phyloP scores from a whole-genome alignment of 2,113 vertebrate genomes.

The Brachyistius frenatus region DNA sequence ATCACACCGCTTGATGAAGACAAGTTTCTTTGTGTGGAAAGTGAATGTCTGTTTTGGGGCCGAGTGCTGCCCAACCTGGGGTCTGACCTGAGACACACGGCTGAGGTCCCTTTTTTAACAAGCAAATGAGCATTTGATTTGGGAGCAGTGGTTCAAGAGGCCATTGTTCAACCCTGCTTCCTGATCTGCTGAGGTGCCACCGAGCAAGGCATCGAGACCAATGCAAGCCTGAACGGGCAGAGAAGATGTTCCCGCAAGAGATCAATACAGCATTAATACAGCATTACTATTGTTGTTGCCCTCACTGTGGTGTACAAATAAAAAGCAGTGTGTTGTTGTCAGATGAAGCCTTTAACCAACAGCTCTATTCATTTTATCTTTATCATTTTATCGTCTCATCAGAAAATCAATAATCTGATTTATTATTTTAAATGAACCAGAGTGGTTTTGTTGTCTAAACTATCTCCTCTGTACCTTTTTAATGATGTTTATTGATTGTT shows the following conservation, averaged over 20 bases:
- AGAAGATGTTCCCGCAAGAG: not conserved
- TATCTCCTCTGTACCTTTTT: not conserved
- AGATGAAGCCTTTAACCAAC: not conserved
- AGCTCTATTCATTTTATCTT: not conserved
- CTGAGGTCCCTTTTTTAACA: constrained; percentile 14
- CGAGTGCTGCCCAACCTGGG: constrained; percentile 37
- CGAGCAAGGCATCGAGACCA: constrained; percentile 26
- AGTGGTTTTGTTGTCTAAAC: not conserved
- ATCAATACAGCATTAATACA: constrained; percentile 24
- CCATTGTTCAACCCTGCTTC: constrained; percentile 38
- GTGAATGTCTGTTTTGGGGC: constrained; percentile 24
- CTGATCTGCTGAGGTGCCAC: not conserved
- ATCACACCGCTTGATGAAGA: constrained; percentile 50
- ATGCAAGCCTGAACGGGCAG: not conserved
- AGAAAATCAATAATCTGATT: constrained; percentile 7
- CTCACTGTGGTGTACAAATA: not conserved
- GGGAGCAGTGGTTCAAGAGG: constrained; percentile 21
- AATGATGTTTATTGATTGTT: not conserved
- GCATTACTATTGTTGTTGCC: not conserved
- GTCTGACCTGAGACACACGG: constrained; percentile 45
- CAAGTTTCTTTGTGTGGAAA: constrained; percentile 45
- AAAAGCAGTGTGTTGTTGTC: not conserved
- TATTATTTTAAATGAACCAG: not conserved
- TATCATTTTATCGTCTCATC: not conserved
- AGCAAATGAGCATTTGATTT: constrained; percentile 32